These are phyloP conservation scores for Gymnobelideus leadbeateri DNA, from an alignment of 2,113 vertebrate species.

Conservation along the genomic window DNA sequence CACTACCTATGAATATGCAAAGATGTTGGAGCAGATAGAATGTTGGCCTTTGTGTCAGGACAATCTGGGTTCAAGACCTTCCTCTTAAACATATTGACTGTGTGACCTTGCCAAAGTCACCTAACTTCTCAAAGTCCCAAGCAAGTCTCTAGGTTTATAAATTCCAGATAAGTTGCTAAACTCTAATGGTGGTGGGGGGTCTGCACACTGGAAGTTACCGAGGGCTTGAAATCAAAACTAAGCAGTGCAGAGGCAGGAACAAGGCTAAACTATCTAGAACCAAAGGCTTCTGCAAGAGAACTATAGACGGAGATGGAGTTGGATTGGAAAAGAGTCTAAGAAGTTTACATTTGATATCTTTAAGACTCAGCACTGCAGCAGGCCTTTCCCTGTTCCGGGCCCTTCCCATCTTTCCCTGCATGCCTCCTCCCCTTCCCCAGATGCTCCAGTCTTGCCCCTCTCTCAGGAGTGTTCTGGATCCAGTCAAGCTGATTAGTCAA, in stretches of 20 bases:
- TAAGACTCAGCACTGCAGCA: neutral
- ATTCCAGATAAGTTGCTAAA: neutral
- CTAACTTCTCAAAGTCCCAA: neutral
- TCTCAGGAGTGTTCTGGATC: neutral
- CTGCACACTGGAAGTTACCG: neutral
- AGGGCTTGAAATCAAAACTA: neutral
- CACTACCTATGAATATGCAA: neutral
- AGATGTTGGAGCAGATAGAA: neutral
- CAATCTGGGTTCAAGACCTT: neutral
- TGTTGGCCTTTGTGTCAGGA: neutral
- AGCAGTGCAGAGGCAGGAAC: neutral
- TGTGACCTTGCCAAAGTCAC: neutral
- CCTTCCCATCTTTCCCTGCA: neutral
- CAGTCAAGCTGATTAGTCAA: neutral
- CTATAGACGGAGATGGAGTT: neutral
- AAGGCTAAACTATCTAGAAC: neutral
- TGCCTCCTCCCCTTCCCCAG: neutral
- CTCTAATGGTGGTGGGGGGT: neutral
- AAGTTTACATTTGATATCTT: neutral
- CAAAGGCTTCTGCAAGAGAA: neutral
- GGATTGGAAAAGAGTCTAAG: neutral
- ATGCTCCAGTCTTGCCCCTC: neutral
- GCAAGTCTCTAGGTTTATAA: neutral
- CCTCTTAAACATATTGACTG: neutral
- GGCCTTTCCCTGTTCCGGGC: neutral